Base-by-base conservation (phyloP, 1,140 invertebrate species). In the Eriocheir sinensis region DNA sequence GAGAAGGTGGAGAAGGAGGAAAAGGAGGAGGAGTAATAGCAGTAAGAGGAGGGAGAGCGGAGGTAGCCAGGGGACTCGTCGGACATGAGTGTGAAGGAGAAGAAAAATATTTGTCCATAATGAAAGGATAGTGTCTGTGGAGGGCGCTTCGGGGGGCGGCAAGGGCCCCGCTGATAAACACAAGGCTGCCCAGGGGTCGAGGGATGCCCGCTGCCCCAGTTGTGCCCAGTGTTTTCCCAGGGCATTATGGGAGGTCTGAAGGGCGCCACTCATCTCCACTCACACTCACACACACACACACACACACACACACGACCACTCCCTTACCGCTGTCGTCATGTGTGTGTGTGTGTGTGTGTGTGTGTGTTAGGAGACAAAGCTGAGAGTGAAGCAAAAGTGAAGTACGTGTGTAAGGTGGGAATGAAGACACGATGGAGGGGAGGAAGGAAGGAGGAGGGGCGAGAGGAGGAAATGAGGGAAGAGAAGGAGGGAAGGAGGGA, bases 81-180 rank as follows among this genome's bases (percentile, higher is more conserved):
- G 12, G 60, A 72, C 21, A n/a, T 36, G 38, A 34, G 38, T 12
- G 83, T 38, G 83, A 85, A 85, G 83, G 83, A 85, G 34, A 41
- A 85, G 83, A n/a, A 85, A 36, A 41, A 85, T 36, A 85, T 85
- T 85, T 85, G 38, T 15, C 83, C 17, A 85, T 85, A 85, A 85
- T 38, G 83, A 85, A 85, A 85, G 34, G 83, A 85, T 72, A 72
- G 60, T 72, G 60, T 72, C 60, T 72, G 60, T 21, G 21, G 27
- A 72, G 60, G 60, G 27, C 60, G 60, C 60, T 72, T 72, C 2
- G 60, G 12, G 12, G 27, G 60, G 21, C 27, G n/a, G 21, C n/a
- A n/a, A 72, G 60, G 27, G 60, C n/a, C 21, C 60, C n/a, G 60
- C 60, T 72, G 60, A 72, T 72, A 72, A 72, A 72, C 60, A 72